Base-by-base conservation (phyloP, 2,888 invertebrate species). In the Pseudococcus longispinus region DNA sequence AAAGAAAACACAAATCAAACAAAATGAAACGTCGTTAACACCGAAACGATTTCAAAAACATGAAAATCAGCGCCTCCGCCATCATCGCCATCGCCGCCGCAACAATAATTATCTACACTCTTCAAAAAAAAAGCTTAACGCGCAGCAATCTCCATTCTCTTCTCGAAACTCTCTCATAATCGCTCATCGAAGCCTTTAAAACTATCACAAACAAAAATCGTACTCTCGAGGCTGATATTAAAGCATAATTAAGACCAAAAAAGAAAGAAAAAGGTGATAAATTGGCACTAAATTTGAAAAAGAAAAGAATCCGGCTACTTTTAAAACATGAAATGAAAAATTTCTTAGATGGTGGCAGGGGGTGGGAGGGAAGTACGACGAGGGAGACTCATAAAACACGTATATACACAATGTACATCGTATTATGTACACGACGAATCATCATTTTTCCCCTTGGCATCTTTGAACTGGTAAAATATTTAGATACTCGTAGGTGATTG, bases 401-500 rank as follows among this genome's bases (percentile, higher is more conserved):
- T 29, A 18, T 70, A 70, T 70, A 70, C 70, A 70, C 32, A 18
- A 70, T 29, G 15, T 29, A 70, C 29, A 70, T 1, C 29, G 29
- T 29, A 60, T 60, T 60, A 60, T 60, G 60, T 60, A 60, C 60
- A 60, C 60, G 20, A 23, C 20, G 23, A 60, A 60, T 60, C 8
- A 60, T 23, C 3, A 23, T 60, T 23, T 9, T 13, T 60, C 23
- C 23, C 13, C 15, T 55, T 55, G 4, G 60, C 60, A 60, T 26
- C 15, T 83, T 83, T 83, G 83, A 51, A 83, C 83, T 83, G 83
- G 83, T 83, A 83, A 51, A 51, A 51, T 37, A 37, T 37, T 37
- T 9, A 9, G 8, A 37, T 6, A 37, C 8, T 37, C 37, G 18
- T 29, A 83, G 9, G 15, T 18, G 55, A n/a, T 55, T 18, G 55